These are phyloP conservation scores for Drosophila conformis DNA, from an alignment of 2,888 invertebrate species.

Conservation along the genomic window DNA sequence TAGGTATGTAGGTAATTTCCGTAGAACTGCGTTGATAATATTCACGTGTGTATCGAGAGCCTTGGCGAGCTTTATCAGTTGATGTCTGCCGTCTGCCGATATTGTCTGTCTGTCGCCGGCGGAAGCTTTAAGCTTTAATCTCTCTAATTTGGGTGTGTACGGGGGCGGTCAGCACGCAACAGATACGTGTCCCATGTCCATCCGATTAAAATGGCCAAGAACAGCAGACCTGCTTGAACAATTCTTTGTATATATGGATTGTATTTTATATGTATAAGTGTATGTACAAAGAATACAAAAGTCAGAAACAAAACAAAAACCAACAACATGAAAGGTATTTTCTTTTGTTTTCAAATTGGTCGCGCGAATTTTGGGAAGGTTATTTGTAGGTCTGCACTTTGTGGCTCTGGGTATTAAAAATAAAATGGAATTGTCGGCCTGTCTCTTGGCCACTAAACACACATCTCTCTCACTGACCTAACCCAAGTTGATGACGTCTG, in stretches of 20 bases:
- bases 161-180: constrained; percentile 55
- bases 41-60: constrained; percentile 59
- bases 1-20: neutral
- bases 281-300: neutral
- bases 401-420: constrained; percentile 52
- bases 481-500: constrained; percentile 50
- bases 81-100: constrained; percentile 6
- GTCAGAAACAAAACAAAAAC: constrained; percentile 4
- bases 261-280: neutral
- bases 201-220: neutral
- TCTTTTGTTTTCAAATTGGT: neutral
- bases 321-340: neutral
- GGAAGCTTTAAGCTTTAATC: constrained; percentile 29
- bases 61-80: constrained; percentile 26
- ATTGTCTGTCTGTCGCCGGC: neutral
- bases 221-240: neutral
- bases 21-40: constrained; percentile 44
- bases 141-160: neutral
- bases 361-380: constrained; percentile 49
- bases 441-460: constrained; percentile 19
- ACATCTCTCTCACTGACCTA: constrained; percentile 60
- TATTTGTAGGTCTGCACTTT: constrained; percentile 68
- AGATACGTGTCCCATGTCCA: constrained; percentile 45
- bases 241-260: neutral
- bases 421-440: constrained; percentile 43